Base-by-base conservation (phyloP, 2,797 vertebrate genomes). In the Pipistrellus pipistrellus region DNA sequence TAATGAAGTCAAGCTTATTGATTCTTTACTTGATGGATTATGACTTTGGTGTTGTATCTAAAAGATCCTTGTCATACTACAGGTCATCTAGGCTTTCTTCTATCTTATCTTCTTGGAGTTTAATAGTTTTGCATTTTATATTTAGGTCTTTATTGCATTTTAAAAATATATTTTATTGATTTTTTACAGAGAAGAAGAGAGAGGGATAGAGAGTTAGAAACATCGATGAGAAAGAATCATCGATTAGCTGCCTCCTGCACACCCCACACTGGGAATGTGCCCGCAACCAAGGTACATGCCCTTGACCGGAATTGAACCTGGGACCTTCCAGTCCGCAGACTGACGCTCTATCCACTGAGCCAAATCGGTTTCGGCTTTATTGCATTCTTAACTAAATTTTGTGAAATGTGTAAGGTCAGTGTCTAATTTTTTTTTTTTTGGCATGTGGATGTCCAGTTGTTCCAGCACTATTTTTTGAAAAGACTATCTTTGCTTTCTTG, bases 381-480 rank as follows among this genome's bases (percentile, higher is more conserved):
- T 59, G 25, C 27, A 77, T 51, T 76, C 88, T 69, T 20, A 69
- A 30, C 83, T 59, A 59, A 46, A 51, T 76, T 88, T 93, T 93
- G 25, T 77, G 27, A 93, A 69, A 8, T 14, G 17, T 68, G 13
- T 30, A 76, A 57, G 20, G 23, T 48, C 18, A 46, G 25, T 38
- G 6, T 76, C 21, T 68, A 38, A 18, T 38, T 64, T 27, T 41
- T 17, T 30, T 72, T 64, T 78, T 78, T 75, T 66, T 66, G 62
- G 32, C 17, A 64, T 2, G 12, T 62, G n/a, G 41, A 77, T 38
- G 44, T 83, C 15, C 21, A 66, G 35, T 32, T 55, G 10, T 66
- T 66, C 35, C 55, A 84, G 57, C 59, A 68, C 10, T 38, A 85
- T 44, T 66, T 76, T 15, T 66, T n/a, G 35, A 68, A 51, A 51